phyloP scores from a whole-genome alignment of 2,797 vertebrate species.

The Geotria australis region DNA sequence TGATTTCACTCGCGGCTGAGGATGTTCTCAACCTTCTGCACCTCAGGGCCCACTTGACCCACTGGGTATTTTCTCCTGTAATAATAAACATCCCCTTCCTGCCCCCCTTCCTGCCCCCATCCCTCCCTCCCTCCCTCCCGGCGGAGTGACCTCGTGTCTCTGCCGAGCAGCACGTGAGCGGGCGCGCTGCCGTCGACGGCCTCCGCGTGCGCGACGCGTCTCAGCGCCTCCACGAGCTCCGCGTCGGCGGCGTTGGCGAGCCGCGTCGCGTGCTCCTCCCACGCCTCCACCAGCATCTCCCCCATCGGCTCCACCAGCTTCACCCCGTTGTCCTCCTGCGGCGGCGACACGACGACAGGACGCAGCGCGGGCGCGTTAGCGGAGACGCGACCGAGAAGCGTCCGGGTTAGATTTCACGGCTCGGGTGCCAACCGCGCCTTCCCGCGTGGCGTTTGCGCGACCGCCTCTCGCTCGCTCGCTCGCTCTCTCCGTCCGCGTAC shows the following conservation, averaged over 20 bases:
- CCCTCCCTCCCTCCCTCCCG: not conserved
- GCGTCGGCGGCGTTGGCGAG: slow-evolving; percentile 53
- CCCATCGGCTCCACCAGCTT: slow-evolving; percentile 76
- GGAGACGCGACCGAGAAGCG: not conserved
- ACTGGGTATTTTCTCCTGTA: no score
- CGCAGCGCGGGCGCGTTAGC: not conserved
- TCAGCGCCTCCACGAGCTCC: slow-evolving; percentile 16
- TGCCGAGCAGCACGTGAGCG: slow-evolving; percentile 27
- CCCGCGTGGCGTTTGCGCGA: no score
- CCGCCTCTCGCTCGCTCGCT: no score
- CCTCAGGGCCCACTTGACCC: no score
- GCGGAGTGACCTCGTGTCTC: slow-evolving; percentile 48
- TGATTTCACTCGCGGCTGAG: not conserved
- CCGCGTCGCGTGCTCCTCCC: slow-evolving; percentile 53
- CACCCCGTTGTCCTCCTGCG: slow-evolving; percentile 68
- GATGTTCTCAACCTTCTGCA: not conserved
- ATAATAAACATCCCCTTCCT: not conserved
- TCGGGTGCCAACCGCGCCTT: no score
- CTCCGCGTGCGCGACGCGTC: slow-evolving; percentile 29
- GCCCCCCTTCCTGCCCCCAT: no score
- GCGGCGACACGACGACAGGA: not conserved
- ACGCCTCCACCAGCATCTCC: slow-evolving; percentile 50
- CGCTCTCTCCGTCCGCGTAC: no score
- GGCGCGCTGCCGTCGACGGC: slow-evolving; percentile 15
- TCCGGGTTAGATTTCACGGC: not conserved